Conservation (phyloP, 2,113 vertebrate genomes). For the Pituophis catenifer region DNA sequence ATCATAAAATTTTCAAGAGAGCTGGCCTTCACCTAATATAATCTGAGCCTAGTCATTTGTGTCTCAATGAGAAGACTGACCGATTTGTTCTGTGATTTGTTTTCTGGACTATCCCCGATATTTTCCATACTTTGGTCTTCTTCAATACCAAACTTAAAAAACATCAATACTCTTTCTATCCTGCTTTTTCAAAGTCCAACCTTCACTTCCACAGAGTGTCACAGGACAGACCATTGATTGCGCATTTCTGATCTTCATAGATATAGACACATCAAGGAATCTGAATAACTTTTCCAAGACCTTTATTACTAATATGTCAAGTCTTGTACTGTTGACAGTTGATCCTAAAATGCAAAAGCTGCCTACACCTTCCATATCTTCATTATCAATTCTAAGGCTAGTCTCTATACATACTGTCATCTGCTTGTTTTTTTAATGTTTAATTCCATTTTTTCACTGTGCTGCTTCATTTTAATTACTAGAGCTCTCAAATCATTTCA, state of each 20-base stretch:
- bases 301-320: too few species aligned
- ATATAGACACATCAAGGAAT: too few species aligned
- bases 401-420: neutral
- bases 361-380: neutral
- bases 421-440: neutral
- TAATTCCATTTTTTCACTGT: neutral
- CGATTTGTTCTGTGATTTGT: neutral
- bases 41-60: neutral
- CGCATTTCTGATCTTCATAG: neutral
- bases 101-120: neutral
- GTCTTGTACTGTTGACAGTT: too few species aligned
- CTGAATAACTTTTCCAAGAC: too few species aligned
- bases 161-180: neutral
- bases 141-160: neutral
- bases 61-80: neutral
- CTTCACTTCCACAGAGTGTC: neutral
- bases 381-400: neutral
- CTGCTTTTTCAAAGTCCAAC: neutral
- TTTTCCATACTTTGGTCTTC: neutral
- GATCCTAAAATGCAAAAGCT: neutral
- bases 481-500: neutral
- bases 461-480: neutral
- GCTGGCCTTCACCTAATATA: neutral
- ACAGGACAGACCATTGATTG: neutral
- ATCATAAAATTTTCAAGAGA: neutral